Evolutionary conservation across 2,113 vertebrate species (phyloP), one percentile per base, ranked within the genome.

Genomic region (Pyrgilauda ruficollis): DNA sequence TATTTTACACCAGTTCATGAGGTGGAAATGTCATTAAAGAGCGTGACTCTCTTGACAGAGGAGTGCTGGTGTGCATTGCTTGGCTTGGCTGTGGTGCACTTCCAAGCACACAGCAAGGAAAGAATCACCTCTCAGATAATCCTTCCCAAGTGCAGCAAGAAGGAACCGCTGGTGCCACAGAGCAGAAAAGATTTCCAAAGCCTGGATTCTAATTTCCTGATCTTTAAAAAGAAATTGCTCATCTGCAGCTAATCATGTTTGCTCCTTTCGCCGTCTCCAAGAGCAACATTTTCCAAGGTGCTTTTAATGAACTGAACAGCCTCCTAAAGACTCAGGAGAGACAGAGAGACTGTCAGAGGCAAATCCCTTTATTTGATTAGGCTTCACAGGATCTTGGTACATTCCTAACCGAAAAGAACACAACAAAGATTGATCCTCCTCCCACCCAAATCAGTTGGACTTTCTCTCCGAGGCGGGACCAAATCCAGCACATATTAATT

Each of bases 241-340:
- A 94, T 93, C 91, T 89, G 87, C 30, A 79, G 50, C 85, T 93
- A 88, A 88, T 93, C 85, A 28, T 41, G 52, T 78, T 92, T 88
- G 41, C 1, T 10, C 67, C 59, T 88, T 88, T 67, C 2, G 0
- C 58, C 24, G 17, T 56, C 88, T 96, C 95, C 93, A 94, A 95
- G 22, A 96, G 49, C 68, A 96, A 95, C 35, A 84, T 77, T 87
- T 90, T 94, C 82, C 30, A 77, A 88, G 85, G 87, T 95, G 78
- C 7, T 88, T 92, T 95, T 95, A 95, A 93, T 88, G 87, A 85
- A 66, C 23, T 74, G 46, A 91, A 18, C 50, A 39, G 58, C 35
- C 21, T 83, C 67, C 33, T 74, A 68, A 89, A 95, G 39, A 52
- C 78, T 93, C 92, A 72, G 35, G 70, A 95, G 93, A 94, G 76